Evolutionary conservation across 1,140 invertebrate species (phyloP).

Genomic region (Polyergus mexicanus): DNA sequence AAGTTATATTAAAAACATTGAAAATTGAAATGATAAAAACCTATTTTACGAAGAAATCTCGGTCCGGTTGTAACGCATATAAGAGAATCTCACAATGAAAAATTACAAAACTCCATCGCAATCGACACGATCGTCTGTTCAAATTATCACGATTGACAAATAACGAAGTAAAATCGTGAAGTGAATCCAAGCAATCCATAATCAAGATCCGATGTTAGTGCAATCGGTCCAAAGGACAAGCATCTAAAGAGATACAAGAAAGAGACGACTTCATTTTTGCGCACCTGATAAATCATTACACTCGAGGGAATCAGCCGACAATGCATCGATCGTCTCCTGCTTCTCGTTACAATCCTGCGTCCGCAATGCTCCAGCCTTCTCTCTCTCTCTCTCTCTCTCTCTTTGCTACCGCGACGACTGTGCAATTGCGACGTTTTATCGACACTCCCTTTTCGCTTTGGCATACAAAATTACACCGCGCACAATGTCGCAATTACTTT

Average conservation of each 20-base stretch:
- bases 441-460: background rate
- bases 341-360: constrained; percentile 52
- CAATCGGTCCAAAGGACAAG: background rate
- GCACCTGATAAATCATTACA: constrained; percentile 70
- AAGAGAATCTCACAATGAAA: background rate
- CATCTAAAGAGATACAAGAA: background rate
- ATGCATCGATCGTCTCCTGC: constrained; percentile 57
- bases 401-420: background rate
- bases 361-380: constrained; percentile 14
- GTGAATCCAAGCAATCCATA: background rate
- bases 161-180: background rate
- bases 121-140: background rate
- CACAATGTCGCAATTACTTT: constrained; percentile 67
- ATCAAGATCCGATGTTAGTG: no score
- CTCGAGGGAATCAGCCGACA: constrained; percentile 1
- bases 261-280: constrained; percentile 41
- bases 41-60: background rate
- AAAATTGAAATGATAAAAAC: background rate
- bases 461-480: constrained; percentile 23
- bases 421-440: constrained; percentile 7
- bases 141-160: background rate
- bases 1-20: background rate
- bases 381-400: constrained; percentile 26
- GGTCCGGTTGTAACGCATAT: background rate
- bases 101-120: background rate